phyloP scores from a whole-genome alignment of 2,888 invertebrate genomes.

The Eremobia ochroleuca region DNA sequence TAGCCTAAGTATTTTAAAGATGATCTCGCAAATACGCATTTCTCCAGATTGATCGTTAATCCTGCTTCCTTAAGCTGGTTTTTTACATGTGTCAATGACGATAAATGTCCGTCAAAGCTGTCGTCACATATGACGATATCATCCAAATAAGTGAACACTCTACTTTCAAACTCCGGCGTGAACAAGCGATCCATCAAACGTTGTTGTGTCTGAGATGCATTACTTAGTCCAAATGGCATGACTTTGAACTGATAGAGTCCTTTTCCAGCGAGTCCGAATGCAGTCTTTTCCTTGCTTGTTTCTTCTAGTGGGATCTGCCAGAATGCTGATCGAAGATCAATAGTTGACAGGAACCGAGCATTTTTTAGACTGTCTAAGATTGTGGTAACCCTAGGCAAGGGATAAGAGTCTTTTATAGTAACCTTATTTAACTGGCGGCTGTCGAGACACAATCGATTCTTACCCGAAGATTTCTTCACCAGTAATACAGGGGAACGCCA shows the following conservation, averaged over 20 bases:
- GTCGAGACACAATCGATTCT: not conserved
- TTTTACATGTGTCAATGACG: no score
- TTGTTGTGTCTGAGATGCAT: constrained; percentile 15
- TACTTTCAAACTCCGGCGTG: constrained; percentile 29
- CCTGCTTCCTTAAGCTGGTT: no score
- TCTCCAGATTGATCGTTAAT: no score
- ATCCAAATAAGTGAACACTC: not conserved
- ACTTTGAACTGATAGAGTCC: constrained; percentile 2
- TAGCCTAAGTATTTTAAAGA: constrained; percentile 31
- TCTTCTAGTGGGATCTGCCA: constrained; percentile 12
- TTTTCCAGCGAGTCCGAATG: constrained; percentile 5
- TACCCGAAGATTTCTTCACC: not conserved
- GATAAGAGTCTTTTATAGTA: not conserved
- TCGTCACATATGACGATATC: not conserved
- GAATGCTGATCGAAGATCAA: not conserved
- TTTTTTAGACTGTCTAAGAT: not conserved
- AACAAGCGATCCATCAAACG: constrained; percentile 21
- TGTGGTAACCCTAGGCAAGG: not conserved
- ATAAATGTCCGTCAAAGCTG: not conserved
- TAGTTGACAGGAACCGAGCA: not conserved
- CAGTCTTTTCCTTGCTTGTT: constrained; percentile 18
- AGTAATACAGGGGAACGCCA: not conserved
- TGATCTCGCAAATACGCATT: constrained; percentile 42
- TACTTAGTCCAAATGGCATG: not conserved
- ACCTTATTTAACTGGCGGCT: not conserved